Evolutionary conservation across 2,113 vertebrate genomes (phyloP).

Genomic region (Pseudorasbora parva): DNA sequence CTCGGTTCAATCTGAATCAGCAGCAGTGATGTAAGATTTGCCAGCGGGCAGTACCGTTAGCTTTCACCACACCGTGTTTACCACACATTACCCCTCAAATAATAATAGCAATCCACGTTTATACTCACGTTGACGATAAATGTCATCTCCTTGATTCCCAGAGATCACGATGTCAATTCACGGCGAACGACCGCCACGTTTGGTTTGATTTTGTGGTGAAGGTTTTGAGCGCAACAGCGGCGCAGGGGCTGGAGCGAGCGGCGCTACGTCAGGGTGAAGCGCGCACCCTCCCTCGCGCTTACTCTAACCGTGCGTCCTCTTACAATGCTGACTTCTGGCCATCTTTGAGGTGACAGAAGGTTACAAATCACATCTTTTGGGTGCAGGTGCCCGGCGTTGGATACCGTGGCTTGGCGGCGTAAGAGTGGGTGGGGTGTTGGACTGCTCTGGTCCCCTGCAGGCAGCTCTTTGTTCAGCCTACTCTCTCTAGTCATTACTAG

Average conservation of each 20-base stretch:
- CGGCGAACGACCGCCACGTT: not conserved
- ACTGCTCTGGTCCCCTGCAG: not conserved
- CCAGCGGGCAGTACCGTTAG: conserved; percentile 13
- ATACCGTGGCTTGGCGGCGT: not conserved
- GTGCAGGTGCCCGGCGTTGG: not conserved
- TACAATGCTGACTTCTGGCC: not conserved
- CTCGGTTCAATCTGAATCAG: conserved; percentile 1
- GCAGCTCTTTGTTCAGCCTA: conserved; percentile 30
- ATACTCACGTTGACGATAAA: conserved; percentile 13
- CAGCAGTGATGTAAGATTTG: conserved; percentile 19
- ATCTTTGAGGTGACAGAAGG: not conserved
- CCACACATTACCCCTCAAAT: not conserved
- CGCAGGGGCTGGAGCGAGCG: not conserved
- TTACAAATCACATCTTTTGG: not conserved
- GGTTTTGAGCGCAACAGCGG: not conserved
- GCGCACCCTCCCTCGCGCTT: not conserved
- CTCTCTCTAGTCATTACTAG: not conserved
- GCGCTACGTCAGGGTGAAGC: conserved; percentile 9
- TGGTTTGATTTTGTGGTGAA: not conserved
- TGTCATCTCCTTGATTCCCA: not conserved
- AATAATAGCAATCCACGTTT: not conserved
- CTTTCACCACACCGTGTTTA: not conserved
- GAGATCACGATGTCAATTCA: not conserved
- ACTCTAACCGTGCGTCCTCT: not conserved
- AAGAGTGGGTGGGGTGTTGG: not conserved